Evolutionary conservation across 2,888 invertebrate genomes (phyloP), one percentile per base, ranked within the genome.

Genomic region (Pyrgus malvae): DNA sequence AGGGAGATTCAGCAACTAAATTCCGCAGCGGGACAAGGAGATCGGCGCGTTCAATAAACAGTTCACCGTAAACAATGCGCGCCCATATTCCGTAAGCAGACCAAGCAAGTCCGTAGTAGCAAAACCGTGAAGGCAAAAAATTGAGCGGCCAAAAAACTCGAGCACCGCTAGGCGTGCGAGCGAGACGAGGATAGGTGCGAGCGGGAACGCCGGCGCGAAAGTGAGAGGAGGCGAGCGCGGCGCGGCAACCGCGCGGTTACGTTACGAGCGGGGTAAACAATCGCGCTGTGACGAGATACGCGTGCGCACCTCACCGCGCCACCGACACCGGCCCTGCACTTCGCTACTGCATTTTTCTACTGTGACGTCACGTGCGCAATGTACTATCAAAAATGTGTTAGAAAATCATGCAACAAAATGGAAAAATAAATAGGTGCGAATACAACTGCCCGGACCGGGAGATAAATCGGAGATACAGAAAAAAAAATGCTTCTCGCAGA

Each of bases 261-360:
- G 85, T 83, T 82, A 82, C 81, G 31, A 77, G 78, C 80, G 84
- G 83, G 81, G 84, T 87, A 89, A 89, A 88, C 87, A 89, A 85
- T 86, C 83, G 81, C 76, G 74, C 76, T 75, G 72, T 78, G 73
- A 76, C 68, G 82, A 83, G 88, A 89, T 87, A 85, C 84, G 84
- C 85, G 73, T 63, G 67, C 78, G 75, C 77, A 21, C 7, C 33
- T 4, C 11, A 8, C 14, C 14, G 33, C 21, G 21, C 21, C 6
- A 6, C 69, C 74, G 72, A 75, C 67, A 66, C 63, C 72, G 78
- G 74, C 78, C 78, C 69, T 83, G 84, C 84, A 83, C 81, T 81
- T 77, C 72, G 78, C 78, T 77, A 80, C 80, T 85, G 84, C 84
- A 85, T 84, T 82, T 84, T 78, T 83, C 70, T 63, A 64, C 59